phyloP scores from a whole-genome alignment of 53 echinoderm and acorn worm species.

The Holothuria scabra region DNA sequence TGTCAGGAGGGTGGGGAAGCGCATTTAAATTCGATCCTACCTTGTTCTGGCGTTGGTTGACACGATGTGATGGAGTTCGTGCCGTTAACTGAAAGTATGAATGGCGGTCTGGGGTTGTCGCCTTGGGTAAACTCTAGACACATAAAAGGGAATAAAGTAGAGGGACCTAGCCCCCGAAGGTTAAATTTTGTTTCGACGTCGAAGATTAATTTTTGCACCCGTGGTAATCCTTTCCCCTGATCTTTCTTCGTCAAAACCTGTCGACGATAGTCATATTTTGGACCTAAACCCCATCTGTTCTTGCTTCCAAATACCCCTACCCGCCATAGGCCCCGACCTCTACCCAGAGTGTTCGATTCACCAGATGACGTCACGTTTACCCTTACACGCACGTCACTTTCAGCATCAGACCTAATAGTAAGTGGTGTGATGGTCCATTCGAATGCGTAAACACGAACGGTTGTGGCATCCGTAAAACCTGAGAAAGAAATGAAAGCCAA shows the following conservation, averaged over 20 bases:
- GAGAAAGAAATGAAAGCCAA: slow-evolving; percentile 18
- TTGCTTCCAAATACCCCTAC: slow-evolving; percentile 79
- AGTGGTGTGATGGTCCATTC: slow-evolving; percentile 56
- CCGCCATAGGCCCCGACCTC: slow-evolving; percentile 76
- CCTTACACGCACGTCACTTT: slow-evolving; percentile 45
- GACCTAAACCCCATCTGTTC: slow-evolving; percentile 55
- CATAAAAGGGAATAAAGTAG: slow-evolving; percentile 63
- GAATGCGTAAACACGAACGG: slow-evolving; percentile 43
- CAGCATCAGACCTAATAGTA: slow-evolving; percentile 20
- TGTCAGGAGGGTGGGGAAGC: slow-evolving; percentile 1
- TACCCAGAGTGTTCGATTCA: slow-evolving; percentile 21
- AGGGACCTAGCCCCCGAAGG: slow-evolving; percentile 62
- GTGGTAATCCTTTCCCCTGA: slow-evolving; percentile 48
- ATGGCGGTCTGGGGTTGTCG: slow-evolving; percentile 66
- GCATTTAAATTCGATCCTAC: slow-evolving; percentile 21
- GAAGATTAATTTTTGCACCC: slow-evolving; percentile 43
- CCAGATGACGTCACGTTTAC: slow-evolving; percentile 49
- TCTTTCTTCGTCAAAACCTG: slow-evolving; percentile 65
- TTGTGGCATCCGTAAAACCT: slow-evolving; percentile 44
- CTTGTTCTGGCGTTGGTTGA: slow-evolving; percentile 40
- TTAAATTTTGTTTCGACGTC: slow-evolving; percentile 60
- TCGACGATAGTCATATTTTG: slow-evolving; percentile 48
- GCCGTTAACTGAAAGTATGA: slow-evolving; percentile 57
- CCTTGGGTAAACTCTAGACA: slow-evolving; percentile 86
- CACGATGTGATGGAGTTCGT: slow-evolving; percentile 49